Evolutionary conservation across 2,888 invertebrate species (phyloP).

Genomic region (Linnaemya vulpina): DNA sequence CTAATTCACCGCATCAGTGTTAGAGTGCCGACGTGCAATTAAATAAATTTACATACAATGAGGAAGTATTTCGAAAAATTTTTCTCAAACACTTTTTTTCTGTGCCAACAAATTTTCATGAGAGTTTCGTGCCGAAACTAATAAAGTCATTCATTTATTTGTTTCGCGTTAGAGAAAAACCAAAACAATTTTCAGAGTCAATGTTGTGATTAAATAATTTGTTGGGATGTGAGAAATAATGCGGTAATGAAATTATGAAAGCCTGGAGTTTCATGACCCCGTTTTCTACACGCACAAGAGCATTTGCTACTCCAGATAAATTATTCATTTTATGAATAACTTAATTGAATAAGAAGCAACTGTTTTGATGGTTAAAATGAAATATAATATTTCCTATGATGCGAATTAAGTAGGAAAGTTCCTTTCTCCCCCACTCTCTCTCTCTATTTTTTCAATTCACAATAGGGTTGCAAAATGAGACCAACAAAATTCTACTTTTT

Average conservation of each 20-base stretch:
- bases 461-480: no score
- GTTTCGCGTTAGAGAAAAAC: neutral
- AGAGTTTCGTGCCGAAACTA: conserved; percentile 54
- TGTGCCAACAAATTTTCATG: conserved; percentile 34
- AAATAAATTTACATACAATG: conserved; percentile 61
- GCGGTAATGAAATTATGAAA: neutral
- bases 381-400: no score
- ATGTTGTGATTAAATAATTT: conserved; percentile 48
- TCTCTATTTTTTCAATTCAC: no score
- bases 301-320: neutral
- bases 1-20: conserved; percentile 4
- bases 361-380: no score
- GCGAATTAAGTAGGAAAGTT: no score
- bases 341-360: no score
- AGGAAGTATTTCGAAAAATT: conserved; percentile 56
- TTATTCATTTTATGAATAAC: neutral
- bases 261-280: neutral
- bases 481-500: no score
- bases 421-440: no score
- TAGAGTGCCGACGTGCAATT: conserved; percentile 39
- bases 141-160: conserved; percentile 30
- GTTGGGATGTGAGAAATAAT: conserved; percentile 3
- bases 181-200: conserved; percentile 14
- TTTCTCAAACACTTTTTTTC: conserved; percentile 23
- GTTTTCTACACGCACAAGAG: neutral